Evolutionary conservation across 2,113 vertebrate genomes (phyloP), one percentile per base, ranked within the genome.

Genomic region (Limnothrissa miodon): DNA sequence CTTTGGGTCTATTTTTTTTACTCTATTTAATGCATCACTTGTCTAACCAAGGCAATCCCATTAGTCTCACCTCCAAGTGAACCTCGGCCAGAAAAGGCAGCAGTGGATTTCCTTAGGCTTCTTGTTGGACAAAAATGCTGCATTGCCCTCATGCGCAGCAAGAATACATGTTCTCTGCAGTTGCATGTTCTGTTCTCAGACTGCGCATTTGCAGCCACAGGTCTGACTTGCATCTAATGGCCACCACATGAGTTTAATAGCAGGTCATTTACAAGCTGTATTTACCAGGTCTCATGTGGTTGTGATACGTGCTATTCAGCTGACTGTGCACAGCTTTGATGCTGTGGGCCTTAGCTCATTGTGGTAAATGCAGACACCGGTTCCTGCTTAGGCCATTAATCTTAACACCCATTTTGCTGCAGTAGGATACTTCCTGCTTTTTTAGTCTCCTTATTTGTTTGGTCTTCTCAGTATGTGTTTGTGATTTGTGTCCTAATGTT

Each of bases 171-270:
- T 39, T 74, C 25, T 74, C 1, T n/a, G n/a, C n/a, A 36, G 62
- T 29, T 11, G 62, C 62, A 2, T 36, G 13, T 33, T 29, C 13
- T 36, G 13, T 36, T 39, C 29, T 74, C 13, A 36, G 29, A 11
- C 13, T 17, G 29, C 29, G 33, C 25, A 74, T 74, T 33, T 74
- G 66, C 2, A 74, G 29, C 29, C 1, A 10, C 1, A 10, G 36
- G 29, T 36, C 66, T 74, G 66, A 13, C 25, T 33, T 4, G 15
- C 13, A 74, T 74, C 15, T 74, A 66, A 66, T 66, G 59, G 66
- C 15, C 66, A 74, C 66, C 66, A 17, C 66, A 74, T 85, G 82
- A 82, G 74, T 84, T 81, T 45, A 84, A 53, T 70, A 78, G 66
- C 36, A 78, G 66, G 66, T 74, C 15, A 74, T 74, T 74, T 74